These are phyloP conservation scores for Platyrinchus mystaceus DNA, from an alignment of 2,797 vertebrate species.

Conservation along the genomic window DNA sequence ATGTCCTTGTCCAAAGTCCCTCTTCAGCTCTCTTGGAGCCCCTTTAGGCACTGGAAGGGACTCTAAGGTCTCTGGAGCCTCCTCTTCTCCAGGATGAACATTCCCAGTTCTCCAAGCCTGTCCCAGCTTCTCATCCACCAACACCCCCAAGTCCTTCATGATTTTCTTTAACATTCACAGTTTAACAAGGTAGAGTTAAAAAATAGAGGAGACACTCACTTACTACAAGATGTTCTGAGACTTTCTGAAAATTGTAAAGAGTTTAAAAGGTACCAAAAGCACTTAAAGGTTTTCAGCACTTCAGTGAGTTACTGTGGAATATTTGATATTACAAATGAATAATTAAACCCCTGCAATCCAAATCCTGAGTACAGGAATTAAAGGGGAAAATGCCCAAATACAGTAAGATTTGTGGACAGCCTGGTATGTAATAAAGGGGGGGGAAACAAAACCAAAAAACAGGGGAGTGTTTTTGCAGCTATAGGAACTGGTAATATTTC, in stretches of 20 bases:
- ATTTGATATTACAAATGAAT: neutral
- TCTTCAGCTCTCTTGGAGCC: neutral
- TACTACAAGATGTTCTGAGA: neutral
- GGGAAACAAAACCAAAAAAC: rapidly evolving
- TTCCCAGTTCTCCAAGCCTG: neutral
- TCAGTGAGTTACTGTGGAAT: neutral
- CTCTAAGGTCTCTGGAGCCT: neutral
- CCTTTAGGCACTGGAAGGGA: neutral
- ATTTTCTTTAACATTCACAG: neutral
- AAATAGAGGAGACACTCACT: neutral
- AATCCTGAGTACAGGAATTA: neutral
- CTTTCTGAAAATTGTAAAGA: neutral
- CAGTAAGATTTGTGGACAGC: neutral
- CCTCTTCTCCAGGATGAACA: neutral
- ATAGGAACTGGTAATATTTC: neutral
- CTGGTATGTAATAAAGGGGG: rapidly evolving
- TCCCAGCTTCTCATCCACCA: neutral
- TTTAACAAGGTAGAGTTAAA: neutral
- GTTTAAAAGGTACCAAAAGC: neutral
- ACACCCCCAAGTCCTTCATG: neutral
- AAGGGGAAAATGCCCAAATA: neutral
- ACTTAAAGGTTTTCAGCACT: neutral
- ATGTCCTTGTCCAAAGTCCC: neutral
- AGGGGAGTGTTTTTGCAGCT: neutral
- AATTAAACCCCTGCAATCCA: neutral